Conservation (phyloP, 1,140 invertebrate species). For the Scylla paramamosain region DNA sequence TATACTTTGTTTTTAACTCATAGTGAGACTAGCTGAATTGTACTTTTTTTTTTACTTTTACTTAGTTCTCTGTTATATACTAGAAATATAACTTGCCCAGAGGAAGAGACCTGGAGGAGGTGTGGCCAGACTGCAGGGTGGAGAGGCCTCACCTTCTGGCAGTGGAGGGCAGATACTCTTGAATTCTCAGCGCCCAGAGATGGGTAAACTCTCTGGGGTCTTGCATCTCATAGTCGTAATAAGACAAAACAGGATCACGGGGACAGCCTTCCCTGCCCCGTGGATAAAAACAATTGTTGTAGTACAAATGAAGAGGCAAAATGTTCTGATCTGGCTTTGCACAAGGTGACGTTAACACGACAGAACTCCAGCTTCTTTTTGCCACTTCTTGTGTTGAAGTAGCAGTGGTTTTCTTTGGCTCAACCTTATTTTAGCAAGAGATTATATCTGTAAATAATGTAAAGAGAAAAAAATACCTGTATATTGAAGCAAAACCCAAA, state of each 20-base stretch:
- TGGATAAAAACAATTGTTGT: not conserved
- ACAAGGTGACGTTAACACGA: not conserved
- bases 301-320: conserved; percentile 8
- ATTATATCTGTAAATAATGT: not conserved
- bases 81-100: not conserved
- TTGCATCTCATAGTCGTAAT: conserved; percentile 13
- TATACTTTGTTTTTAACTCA: not conserved
- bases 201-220: not conserved
- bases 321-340: not conserved
- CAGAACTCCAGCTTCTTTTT: not conserved
- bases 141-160: not conserved
- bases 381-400: not conserved
- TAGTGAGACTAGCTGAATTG: conserved; percentile 1
- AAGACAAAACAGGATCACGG: not conserved
- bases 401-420: not conserved
- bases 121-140: not conserved
- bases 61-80: not conserved
- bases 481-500: not conserved
- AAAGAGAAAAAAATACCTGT: conserved; percentile 6
- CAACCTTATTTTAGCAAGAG: conserved; percentile 11
- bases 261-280: not conserved
- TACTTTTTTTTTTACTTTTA: not conserved
- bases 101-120: not conserved
- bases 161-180: not conserved
- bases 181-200: not conserved